phyloP scores from a whole-genome alignment of 2,113 vertebrate species.

The Macrotus californicus region DNA sequence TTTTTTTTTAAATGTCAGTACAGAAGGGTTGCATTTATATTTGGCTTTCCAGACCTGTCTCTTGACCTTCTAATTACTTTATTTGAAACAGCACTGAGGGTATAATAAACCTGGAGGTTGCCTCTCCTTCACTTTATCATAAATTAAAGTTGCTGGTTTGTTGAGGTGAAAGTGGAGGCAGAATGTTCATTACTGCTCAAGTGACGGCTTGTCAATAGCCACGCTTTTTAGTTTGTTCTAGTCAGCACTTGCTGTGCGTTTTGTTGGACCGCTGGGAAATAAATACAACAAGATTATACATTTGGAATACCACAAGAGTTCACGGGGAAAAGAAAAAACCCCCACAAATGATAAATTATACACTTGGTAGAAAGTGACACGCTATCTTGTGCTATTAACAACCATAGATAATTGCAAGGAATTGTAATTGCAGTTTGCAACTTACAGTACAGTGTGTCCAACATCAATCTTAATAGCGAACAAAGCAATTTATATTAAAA shows the following conservation, averaged over 20 bases:
- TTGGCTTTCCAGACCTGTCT: slow-evolving; percentile 83
- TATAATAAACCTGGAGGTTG: slow-evolving; percentile 86
- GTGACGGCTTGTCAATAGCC: slow-evolving; percentile 94
- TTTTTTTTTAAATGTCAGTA: slow-evolving; percentile 69
- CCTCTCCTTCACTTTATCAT: slow-evolving; percentile 85
- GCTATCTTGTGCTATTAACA: slow-evolving; percentile 97
- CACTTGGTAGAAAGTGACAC: slow-evolving; percentile 91
- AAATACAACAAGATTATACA: slow-evolving; percentile 96
- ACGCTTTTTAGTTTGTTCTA: slow-evolving; percentile 89
- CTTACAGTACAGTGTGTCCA: slow-evolving; percentile 87
- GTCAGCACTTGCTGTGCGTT: slow-evolving; percentile 94
- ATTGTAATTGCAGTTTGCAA: slow-evolving; percentile 94
- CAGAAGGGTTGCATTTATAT: slow-evolving; percentile 85
- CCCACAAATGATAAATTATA: slow-evolving; percentile 92
- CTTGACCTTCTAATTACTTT: slow-evolving; percentile 90
- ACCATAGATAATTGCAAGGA: slow-evolving; percentile 93
- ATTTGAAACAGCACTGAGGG: slow-evolving; percentile 87
- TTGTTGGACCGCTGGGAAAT: slow-evolving; percentile 93
- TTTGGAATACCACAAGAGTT: slow-evolving; percentile 92
- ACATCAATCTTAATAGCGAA: slow-evolving; percentile 94
- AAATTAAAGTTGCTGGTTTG: slow-evolving; percentile 87
- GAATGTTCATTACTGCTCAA: slow-evolving; percentile 88
- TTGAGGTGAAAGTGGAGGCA: slow-evolving; percentile 84
- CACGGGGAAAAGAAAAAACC: slow-evolving; percentile 71
- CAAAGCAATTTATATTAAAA: slow-evolving; percentile 89